These are phyloP conservation scores for Montifringilla adamsi DNA, from an alignment of 2,113 vertebrate species.

Conservation along the genomic window DNA sequence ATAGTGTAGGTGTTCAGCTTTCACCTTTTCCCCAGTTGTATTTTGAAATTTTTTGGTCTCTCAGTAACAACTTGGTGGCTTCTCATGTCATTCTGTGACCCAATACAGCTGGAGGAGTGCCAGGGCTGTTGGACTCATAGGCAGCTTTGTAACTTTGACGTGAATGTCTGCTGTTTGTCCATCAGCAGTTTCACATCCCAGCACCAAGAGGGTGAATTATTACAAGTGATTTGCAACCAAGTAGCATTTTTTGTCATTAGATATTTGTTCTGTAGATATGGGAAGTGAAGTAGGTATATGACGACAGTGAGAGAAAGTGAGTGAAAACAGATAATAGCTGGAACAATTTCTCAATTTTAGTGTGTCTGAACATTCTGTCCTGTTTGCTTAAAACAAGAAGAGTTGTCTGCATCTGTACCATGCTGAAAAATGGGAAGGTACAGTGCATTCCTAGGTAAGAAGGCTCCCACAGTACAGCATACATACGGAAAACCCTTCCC, in stretches of 20 bases:
- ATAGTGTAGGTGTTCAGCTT: neutral
- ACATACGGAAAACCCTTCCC: neutral
- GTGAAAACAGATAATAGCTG: neutral
- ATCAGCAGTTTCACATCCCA: neutral
- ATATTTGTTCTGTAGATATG: neutral
- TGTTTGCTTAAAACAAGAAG: neutral
- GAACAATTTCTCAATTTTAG: neutral
- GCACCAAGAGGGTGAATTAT: neutral
- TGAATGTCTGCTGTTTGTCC: neutral
- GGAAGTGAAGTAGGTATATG: neutral
- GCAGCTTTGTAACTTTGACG: neutral
- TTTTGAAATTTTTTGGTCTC: neutral
- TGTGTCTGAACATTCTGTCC: neutral
- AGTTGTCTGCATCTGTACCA: neutral
- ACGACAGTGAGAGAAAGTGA: neutral
- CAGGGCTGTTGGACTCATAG: neutral
- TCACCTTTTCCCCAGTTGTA: neutral
- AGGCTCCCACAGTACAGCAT: neutral
- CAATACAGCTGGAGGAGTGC: neutral
- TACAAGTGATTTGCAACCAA: neutral
- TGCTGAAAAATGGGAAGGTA: neutral
- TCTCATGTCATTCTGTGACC: neutral
- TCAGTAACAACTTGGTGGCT: neutral
- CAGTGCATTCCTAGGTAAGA: rapidly evolving
- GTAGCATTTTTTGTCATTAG: neutral